Evolutionary conservation across 2,888 invertebrate genomes (phyloP), one percentile per base, ranked within the genome.

Genomic region (Trilocha varians): DNA sequence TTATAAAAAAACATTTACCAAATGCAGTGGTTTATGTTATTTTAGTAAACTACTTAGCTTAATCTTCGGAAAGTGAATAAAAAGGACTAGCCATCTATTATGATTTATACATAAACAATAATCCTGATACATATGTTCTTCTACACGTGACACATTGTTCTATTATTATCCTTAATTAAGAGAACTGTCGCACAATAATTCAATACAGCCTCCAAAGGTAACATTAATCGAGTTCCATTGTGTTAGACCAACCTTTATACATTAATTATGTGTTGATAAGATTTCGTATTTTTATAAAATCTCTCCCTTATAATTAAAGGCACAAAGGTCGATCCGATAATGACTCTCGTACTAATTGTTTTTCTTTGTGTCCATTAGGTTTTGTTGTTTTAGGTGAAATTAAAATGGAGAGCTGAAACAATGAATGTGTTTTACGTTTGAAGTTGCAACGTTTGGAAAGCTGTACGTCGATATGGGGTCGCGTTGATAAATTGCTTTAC

Each of bases 241-340:
- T 38, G 32, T 44, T 16, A 36, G 4, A 32, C 36, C 14, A 25
- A 11, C 33, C 16, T 32, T 15, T 15, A 32, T 14, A 41, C 36
- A 38, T 44, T 44, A 32, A 41, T 44, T 40, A 44, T 36, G 18
- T 35, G 36, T 39, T 39, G 38, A 38, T 35, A 18, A 11, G 38
- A 41, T 41, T 41, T 41, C 35, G 34, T 44, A 44, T 44, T 44
- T 43, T 44, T 38, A 34, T 25, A 42, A 38, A 35, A 38, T 38
- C 35, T 15, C 36, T 40, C 38, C 14, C 17, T 37, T 37, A 2
- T 41, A 44, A 44, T 44, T 44, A 41, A 38, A 38, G 14, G 38
- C 15, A 40, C 44, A 38, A 44, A 44, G 18, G 41, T 34, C 35
- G 17, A 35, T 44, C 38, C 16, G 38, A 41, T 38, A 34, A 35